These are phyloP conservation scores for Perizoma flavofasciatum DNA, from an alignment of 2,888 invertebrate species.

Conservation along the genomic window DNA sequence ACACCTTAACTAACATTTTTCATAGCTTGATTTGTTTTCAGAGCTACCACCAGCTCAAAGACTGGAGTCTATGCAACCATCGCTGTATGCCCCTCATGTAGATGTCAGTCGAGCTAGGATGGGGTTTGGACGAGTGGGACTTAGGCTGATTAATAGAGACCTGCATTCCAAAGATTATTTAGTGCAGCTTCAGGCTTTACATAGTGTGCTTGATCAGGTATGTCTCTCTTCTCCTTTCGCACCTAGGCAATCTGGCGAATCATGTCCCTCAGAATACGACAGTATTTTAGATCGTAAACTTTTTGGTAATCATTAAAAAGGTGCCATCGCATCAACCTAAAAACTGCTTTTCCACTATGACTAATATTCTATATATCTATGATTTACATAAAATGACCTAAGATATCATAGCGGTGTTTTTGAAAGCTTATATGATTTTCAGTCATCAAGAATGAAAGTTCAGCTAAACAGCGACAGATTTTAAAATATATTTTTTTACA, in stretches of 20 bases:
- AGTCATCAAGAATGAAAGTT: too few relatives aligned
- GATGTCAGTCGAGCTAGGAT: constrained; percentile 63
- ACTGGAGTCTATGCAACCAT: constrained; percentile 71
- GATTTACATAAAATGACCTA: too few relatives aligned
- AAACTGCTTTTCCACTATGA: not conserved
- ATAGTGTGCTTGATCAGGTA: constrained; percentile 70
- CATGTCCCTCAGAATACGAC: too few relatives aligned
- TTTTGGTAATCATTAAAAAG: too few relatives aligned
- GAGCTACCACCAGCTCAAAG: constrained; percentile 58
- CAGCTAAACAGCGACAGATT: too few relatives aligned
- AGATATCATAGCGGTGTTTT: too few relatives aligned
- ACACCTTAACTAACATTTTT: too few relatives aligned
- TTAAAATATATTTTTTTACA: too few relatives aligned
- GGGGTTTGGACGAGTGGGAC: constrained; percentile 68
- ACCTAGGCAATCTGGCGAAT: too few relatives aligned
- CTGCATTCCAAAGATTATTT: constrained; percentile 61
- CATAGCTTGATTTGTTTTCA: constrained; percentile 28
- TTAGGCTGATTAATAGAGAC: constrained; percentile 62
- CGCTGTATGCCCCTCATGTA: constrained; percentile 63
- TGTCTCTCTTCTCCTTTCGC: constrained; percentile 16
- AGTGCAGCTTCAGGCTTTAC: constrained; percentile 67
- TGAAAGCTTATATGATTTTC: too few relatives aligned
- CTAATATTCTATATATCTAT: too few relatives aligned
- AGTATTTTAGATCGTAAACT: too few relatives aligned
- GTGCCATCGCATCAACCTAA: not conserved